Evolutionary conservation across 2,888 invertebrate species (phyloP), one percentile per base, ranked within the genome.

Genomic region (Chrysolina americana): DNA sequence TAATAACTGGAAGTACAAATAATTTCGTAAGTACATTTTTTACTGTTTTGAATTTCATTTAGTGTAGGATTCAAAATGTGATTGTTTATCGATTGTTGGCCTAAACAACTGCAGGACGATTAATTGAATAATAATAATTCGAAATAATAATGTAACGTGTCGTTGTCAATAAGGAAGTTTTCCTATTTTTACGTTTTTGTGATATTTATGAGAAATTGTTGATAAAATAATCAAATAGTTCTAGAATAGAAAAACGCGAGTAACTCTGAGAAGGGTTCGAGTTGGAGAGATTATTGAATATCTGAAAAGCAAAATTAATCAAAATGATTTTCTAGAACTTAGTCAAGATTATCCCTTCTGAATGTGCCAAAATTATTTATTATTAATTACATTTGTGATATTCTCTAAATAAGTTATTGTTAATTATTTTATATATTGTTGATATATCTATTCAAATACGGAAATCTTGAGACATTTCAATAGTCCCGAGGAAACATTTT

Each of bases 101-200:
- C 79, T 79, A 79, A 77, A 56, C 63, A 36, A 71, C 65, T 70
- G 68, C 71, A 64, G 66, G 68, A 72, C 28, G 69, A 73, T 72
- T 72, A 79, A 79, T 79, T 79, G 79, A 79, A 78, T 79, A 76
- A 79, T 79, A 79, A 79, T 79, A 75, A 72, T 70, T 50, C 56
- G 72, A 68, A 75, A 73, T 70, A 75, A 74, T 76, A 74, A 77
- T 76, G 65, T 70, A 77, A 74, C 74, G 74, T 82, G 79, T 81
- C 79, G 80, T 83, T 82, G 84, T 84, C 83, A 84, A 85, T 77
- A 78, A 79, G 74, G 76, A 78, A 75, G 76, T 79, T 79, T 78
- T 78, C 78, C 79, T 78, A 77, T 78, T 82, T 82, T 83, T 80
- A 79, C 80, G 76, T 83, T 83, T 82, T 83, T 84, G 80, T 81